Percentiles rank a stretch among this genome's conserved stretches.
Evolutionary conservation across 2,113 vertebrate genomes (phyloP).

Genomic region (Archocentrus centrarchus): DNA sequence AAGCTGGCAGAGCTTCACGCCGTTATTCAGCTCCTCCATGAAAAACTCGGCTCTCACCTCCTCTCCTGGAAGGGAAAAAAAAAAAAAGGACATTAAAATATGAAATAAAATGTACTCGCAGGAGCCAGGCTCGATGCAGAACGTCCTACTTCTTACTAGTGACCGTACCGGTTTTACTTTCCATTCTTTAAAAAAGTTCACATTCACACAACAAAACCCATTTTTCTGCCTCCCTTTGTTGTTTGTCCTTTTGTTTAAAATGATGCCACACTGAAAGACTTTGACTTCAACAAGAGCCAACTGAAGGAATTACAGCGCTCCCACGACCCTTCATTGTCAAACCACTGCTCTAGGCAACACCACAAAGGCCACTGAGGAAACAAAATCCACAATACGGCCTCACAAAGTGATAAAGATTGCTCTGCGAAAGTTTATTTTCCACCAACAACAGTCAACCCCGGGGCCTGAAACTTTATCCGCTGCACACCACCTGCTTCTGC

Average conservation of each 20-base stretch:
- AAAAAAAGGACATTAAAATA: not conserved
- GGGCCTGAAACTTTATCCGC: conserved; percentile 44
- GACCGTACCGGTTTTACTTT: not conserved
- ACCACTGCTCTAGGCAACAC: conserved; percentile 1
- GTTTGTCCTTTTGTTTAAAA: not conserved
- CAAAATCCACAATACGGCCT: conserved; percentile 28
- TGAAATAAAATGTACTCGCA: not conserved
- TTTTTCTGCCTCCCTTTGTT: not conserved
- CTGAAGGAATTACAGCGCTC: conserved; percentile 12
- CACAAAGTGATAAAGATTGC: conserved; percentile 37
- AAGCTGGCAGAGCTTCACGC: conserved; percentile 87
- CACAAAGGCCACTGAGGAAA: conserved; percentile 22
- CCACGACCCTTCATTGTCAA: conserved; percentile 42
- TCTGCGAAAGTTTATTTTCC: conserved; percentile 33
- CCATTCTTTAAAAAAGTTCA: not conserved
- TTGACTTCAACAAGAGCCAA: not conserved
- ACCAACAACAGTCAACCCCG: not conserved
- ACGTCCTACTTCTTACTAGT: not conserved
- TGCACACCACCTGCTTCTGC: conserved; percentile 29
- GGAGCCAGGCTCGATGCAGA: not conserved
- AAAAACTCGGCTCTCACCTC: conserved; percentile 86
- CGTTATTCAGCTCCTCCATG: conserved; percentile 82
- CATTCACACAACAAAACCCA: not conserved
- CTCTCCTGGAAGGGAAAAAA: conserved; percentile 59
- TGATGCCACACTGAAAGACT: not conserved